Percentiles rank a stretch among this genome's conserved stretches.
Evolutionary conservation across 1,140 invertebrate genomes (phyloP).

Genomic region (Bombus waltoni): DNA sequence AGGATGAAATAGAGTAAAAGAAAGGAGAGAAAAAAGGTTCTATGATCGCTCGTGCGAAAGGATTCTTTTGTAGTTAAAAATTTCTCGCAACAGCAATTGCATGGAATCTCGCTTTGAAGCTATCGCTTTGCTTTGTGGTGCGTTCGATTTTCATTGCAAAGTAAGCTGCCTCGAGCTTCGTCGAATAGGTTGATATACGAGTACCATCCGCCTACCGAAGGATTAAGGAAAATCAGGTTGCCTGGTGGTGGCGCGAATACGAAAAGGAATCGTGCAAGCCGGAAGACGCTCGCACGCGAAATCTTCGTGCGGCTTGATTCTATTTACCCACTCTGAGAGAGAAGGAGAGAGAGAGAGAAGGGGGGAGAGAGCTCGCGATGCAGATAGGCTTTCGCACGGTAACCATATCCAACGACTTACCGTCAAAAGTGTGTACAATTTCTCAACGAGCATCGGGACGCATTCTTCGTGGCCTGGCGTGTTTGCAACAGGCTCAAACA

Average conservation of each 20-base stretch:
- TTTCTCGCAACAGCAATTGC: neutral
- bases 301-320: constrained; percentile 59
- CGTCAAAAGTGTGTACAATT: constrained; percentile 39
- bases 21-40: neutral
- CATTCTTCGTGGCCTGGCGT: neutral
- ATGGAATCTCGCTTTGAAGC: constrained; percentile 5
- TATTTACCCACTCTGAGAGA: constrained; percentile 57
- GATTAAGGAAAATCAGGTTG: constrained; percentile 68
- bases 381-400: constrained; percentile 55
- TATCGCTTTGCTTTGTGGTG: constrained; percentile 18
- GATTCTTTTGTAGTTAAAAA: neutral
- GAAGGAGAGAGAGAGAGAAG: constrained; percentile 31
- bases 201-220: constrained; percentile 57
- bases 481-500: neutral
- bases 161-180: constrained; percentile 54
- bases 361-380: constrained; percentile 48
- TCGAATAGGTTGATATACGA: constrained; percentile 46
- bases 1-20: neutral
- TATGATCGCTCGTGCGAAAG: neutral
- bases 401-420: constrained; percentile 51
- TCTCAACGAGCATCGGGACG: constrained; percentile 56
- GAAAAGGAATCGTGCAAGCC: constrained; percentile 19
- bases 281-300: constrained; percentile 36
- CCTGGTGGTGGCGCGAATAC: constrained; percentile 22
- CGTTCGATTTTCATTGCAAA: constrained; percentile 62